Percentiles rank a stretch among this genome's conserved stretches.
Conservation (phyloP, 1,140 invertebrate species). For the Hypothenemus hampei region DNA sequence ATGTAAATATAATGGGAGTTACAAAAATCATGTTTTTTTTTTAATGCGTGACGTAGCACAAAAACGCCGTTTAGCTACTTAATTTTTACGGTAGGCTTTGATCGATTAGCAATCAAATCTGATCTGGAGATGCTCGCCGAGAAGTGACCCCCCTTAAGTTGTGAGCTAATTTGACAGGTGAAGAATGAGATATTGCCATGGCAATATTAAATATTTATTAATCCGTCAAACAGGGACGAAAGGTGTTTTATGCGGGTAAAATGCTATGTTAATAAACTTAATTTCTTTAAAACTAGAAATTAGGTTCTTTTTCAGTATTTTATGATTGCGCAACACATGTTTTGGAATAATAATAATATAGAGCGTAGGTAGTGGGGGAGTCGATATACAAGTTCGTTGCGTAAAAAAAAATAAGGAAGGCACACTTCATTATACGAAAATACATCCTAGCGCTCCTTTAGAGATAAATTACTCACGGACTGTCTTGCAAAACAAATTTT, state of each 20-base stretch:
- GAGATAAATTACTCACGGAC: constrained; percentile 30
- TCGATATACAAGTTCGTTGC: constrained; percentile 7
- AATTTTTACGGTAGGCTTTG: neutral
- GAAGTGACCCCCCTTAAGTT: neutral
- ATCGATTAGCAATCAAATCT: constrained; percentile 1
- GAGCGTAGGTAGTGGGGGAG: no score
- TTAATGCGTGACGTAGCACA: neutral
- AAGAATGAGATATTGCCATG: constrained; percentile 10
- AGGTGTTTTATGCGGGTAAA: no score
- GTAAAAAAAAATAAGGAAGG: constrained; percentile 23
- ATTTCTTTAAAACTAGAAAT: no score
- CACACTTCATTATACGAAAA: constrained; percentile 28
- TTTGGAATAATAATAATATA: no score
- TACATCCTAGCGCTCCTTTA: constrained; percentile 26
- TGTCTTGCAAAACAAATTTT: constrained; percentile 23
- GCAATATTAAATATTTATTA: constrained; percentile 10
- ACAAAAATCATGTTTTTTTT: neutral
- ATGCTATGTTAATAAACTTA: no score
- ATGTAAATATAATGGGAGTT: neutral
- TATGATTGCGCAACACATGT: no score
- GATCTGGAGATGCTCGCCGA: neutral
- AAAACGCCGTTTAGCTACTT: neutral
- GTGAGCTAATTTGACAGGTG: constrained; percentile 11
- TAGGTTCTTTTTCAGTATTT: no score
- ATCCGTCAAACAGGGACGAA: no score